A percentile compares a stretch with the other conserved stretches of the same genome.
These are phyloP conservation scores for Pseudomugil tenellus DNA, from an alignment of 2,797 vertebrate genomes.

Conservation along the genomic window DNA sequence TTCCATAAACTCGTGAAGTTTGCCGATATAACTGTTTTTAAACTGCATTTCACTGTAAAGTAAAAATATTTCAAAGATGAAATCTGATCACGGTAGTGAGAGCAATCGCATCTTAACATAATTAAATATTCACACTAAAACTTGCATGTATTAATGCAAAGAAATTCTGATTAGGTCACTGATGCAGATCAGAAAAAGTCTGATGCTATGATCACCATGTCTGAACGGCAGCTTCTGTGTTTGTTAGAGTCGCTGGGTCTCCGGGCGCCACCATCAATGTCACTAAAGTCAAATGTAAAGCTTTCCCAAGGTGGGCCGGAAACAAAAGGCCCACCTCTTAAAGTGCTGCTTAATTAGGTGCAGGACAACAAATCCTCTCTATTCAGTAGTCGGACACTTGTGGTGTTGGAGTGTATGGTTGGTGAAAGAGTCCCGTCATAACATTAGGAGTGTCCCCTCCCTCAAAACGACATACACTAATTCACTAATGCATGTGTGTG, in stretches of 20 bases:
- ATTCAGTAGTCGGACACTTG: conserved; percentile 76
- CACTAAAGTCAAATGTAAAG: conserved; percentile 67
- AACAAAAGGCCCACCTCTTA: conserved; percentile 71
- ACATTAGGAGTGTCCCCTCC: conserved; percentile 71
- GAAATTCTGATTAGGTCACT: neutral
- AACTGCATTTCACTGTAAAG: neutral
- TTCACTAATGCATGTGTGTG: conserved; percentile 76
- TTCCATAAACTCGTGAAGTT: conserved; percentile 34
- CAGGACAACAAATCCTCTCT: conserved; percentile 78
- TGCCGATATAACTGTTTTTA: neutral
- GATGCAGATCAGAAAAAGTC: conserved; percentile 15
- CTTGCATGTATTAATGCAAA: neutral
- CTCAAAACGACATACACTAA: conserved; percentile 72
- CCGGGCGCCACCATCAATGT: conserved; percentile 23
- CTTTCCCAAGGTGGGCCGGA: conserved; percentile 66
- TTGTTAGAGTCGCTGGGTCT: conserved; percentile 11
- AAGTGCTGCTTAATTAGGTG: conserved; percentile 82
- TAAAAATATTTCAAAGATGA: neutral
- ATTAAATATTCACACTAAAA: conserved; percentile 1
- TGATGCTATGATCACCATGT: conserved; percentile 13
- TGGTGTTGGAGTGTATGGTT: conserved; percentile 68
- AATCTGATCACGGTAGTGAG: neutral
- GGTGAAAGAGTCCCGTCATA: conserved; percentile 75
- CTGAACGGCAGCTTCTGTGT: conserved; percentile 18
- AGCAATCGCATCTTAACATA: neutral